These are phyloP conservation scores for Vireo altiloquus DNA, from an alignment of 2,113 vertebrate species.

Conservation along the genomic window DNA sequence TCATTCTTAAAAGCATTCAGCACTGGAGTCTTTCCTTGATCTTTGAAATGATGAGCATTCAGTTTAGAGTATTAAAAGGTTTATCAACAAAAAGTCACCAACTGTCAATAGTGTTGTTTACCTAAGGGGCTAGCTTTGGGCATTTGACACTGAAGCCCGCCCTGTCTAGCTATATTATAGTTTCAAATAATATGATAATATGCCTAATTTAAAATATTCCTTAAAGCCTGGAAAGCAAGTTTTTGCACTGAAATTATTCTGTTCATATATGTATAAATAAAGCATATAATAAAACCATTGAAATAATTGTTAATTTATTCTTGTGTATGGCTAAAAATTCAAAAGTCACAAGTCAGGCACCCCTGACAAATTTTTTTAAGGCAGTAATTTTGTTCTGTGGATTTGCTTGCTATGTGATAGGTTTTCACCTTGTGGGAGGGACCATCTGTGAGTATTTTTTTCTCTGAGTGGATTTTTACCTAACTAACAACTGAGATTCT, in stretches of 20 bases:
- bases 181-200: not conserved
- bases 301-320: not conserved
- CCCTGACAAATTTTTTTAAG: not conserved
- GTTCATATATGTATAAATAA: not conserved
- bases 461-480: not conserved
- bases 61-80: not conserved
- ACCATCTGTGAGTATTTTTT: not conserved
- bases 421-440: not conserved
- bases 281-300: not conserved
- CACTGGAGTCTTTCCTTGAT: not conserved
- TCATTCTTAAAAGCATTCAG: not conserved
- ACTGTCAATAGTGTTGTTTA: not conserved
- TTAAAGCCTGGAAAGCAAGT: not conserved
- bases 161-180: not conserved
- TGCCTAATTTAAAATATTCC: not conserved
- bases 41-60: not conserved
- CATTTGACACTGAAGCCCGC: not conserved
- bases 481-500: not conserved
- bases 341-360: fast-evolving
- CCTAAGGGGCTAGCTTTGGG: not conserved
- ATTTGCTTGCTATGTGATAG: not conserved
- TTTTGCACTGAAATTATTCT: not conserved
- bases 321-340: not conserved
- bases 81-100: not conserved
- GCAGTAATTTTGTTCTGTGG: not conserved